phyloP scores from a whole-genome alignment of 2,888 invertebrate genomes.

The Balanococcus diminutus region DNA sequence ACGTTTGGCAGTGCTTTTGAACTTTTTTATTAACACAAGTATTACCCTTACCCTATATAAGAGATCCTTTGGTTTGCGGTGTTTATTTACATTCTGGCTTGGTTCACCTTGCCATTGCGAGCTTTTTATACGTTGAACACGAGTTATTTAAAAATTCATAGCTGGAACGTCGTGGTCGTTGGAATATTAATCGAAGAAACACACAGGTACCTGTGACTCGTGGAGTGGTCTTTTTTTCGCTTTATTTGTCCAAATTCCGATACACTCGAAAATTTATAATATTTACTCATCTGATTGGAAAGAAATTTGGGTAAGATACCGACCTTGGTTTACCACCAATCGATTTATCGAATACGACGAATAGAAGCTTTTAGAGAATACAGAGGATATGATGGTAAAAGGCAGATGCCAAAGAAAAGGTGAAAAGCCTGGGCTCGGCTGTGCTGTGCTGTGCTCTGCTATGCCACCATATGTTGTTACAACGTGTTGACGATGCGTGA shows the following conservation, averaged over 20 bases:
- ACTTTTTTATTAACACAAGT: slow-evolving; percentile 3
- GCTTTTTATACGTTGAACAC: not conserved
- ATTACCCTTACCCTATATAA: too few relatives aligned
- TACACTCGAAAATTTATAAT: too few relatives aligned
- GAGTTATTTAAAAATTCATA: not conserved
- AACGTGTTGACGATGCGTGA: not conserved
- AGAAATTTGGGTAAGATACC: not conserved
- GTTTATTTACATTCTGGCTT: not conserved
- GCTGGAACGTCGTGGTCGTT: not conserved
- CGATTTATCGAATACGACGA: not conserved
- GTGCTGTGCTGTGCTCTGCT: not conserved
- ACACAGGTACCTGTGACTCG: too few relatives aligned
- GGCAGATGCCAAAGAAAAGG: not conserved
- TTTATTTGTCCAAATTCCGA: too few relatives aligned
- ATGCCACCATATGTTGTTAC: not conserved
- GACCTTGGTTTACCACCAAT: not conserved
- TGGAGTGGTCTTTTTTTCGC: too few relatives aligned
- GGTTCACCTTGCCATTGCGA: not conserved
- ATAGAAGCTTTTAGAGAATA: not conserved
- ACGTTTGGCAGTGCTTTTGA: not conserved
- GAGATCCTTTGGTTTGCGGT: slow-evolving; percentile 21
- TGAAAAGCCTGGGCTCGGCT: not conserved
- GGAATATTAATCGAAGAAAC: not conserved
- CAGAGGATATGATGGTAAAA: not conserved
- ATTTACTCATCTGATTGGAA: not conserved